Evolutionary conservation across 1,140 invertebrate species (phyloP).

Genomic region (Apocrypta bakeri): DNA sequence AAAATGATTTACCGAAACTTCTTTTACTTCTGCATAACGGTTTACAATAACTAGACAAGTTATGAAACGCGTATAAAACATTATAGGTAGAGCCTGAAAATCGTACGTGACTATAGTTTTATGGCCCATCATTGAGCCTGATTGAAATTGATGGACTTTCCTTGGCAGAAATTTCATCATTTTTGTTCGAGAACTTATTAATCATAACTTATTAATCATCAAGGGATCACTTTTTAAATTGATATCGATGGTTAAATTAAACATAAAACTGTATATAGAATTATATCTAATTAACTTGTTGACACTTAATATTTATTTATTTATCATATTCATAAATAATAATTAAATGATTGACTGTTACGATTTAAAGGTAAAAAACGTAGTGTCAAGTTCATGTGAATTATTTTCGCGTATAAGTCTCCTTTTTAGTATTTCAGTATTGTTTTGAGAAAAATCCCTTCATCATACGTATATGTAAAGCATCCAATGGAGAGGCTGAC

Average conservation of each 20-base stretch:
- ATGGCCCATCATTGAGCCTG: not conserved
- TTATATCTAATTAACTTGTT: too few species aligned
- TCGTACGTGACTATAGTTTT: not conserved
- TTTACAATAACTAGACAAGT: not conserved
- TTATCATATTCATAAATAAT: too few species aligned
- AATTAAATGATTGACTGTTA: too few species aligned
- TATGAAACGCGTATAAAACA: not conserved
- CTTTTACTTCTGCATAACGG: not conserved
- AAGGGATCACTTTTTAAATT: too few species aligned
- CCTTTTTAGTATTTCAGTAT: slow-evolving; percentile 3
- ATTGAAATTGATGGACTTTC: slow-evolving; percentile 8
- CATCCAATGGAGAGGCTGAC: not conserved
- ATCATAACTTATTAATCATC: too few species aligned
- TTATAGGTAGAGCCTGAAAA: not conserved
- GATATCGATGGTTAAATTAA: too few species aligned
- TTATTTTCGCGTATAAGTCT: not conserved
- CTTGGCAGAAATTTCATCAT: too few species aligned
- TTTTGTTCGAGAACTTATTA: too few species aligned
- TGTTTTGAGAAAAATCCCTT: not conserved
- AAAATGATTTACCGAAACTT: not conserved
- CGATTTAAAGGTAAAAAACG: too few species aligned
- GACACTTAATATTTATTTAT: too few species aligned
- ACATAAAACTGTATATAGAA: too few species aligned
- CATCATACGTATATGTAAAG: not conserved
- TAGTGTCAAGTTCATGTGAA: too few species aligned